Conservation (phyloP, 1,140 invertebrate genomes). For the Nasonia vitripennis region DNA sequence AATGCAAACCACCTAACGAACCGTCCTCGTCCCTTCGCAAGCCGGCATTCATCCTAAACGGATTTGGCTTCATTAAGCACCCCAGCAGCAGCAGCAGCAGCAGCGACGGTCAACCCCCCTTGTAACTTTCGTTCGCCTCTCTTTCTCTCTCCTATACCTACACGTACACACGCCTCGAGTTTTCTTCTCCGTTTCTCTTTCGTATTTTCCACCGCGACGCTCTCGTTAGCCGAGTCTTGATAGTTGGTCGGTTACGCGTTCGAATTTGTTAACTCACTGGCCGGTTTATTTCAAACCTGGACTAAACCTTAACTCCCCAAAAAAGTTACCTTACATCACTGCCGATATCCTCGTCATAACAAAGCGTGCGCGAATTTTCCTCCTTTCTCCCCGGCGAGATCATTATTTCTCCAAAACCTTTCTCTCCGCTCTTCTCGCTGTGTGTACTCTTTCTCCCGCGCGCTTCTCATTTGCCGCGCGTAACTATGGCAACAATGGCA, state of each 20-base stretch:
- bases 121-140: neutral
- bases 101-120: neutral
- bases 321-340: no score
- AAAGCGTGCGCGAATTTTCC: neutral
- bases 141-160: no score
- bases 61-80: conserved; percentile 74
- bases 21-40: conserved; percentile 60
- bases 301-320: no score
- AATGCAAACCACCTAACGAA: conserved; percentile 72
- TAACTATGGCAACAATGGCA: conserved; percentile 69
- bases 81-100: conserved; percentile 44
- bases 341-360: neutral
- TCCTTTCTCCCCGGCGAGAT: conserved; percentile 52
- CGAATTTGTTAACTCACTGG: no score
- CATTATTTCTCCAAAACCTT: conserved; percentile 57
- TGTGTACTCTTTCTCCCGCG: neutral
- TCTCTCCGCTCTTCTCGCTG: neutral
- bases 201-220: neutral
- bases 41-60: conserved; percentile 72
- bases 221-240: no score
- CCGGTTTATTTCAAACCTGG: no score
- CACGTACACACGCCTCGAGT: neutral
- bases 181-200: conserved; percentile 13
- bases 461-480: conserved; percentile 50
- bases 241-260: no score